Conservation (phyloP, 1,140 invertebrate genomes). For the Neuroterus valhalla region DNA sequence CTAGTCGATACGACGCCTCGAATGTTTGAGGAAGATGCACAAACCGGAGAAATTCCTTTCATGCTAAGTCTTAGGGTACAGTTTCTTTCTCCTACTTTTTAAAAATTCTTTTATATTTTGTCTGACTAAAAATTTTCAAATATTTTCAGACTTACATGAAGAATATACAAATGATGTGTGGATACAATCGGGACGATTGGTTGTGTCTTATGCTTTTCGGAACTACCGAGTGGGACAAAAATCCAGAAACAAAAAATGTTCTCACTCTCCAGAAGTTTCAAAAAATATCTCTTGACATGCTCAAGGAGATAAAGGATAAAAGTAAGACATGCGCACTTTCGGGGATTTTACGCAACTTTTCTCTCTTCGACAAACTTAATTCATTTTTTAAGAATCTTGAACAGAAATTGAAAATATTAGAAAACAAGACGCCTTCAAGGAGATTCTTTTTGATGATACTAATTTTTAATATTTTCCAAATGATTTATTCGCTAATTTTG, state of each 20-base stretch:
- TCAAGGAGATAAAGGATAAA: constrained; percentile 41
- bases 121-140: constrained; percentile 34
- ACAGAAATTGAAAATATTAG: no score
- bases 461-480: no score
- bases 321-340: no score
- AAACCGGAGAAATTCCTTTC: background rate
- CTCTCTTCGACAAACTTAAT: background rate
- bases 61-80: constrained; percentile 7
- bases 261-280: constrained; percentile 44
- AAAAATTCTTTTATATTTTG: constrained; percentile 44
- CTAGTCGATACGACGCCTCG: constrained; percentile 47
- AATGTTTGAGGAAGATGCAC: constrained; percentile 49
- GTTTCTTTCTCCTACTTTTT: background rate
- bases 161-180: constrained; percentile 11
- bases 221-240: constrained; percentile 40
- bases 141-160: constrained; percentile 1
- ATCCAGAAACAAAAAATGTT: constrained; percentile 44
- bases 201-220: constrained; percentile 57
- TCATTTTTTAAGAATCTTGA: constrained; percentile 26
- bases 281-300: constrained; percentile 33
- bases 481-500: no score
- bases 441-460: no score
- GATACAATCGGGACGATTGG: constrained; percentile 53
- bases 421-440: no score
- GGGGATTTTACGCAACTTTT: no score